Percentiles rank a stretch among this genome's conserved stretches.
phyloP scores from a whole-genome alignment of 1,140 invertebrate species.

The Tetragonula clypearis region DNA sequence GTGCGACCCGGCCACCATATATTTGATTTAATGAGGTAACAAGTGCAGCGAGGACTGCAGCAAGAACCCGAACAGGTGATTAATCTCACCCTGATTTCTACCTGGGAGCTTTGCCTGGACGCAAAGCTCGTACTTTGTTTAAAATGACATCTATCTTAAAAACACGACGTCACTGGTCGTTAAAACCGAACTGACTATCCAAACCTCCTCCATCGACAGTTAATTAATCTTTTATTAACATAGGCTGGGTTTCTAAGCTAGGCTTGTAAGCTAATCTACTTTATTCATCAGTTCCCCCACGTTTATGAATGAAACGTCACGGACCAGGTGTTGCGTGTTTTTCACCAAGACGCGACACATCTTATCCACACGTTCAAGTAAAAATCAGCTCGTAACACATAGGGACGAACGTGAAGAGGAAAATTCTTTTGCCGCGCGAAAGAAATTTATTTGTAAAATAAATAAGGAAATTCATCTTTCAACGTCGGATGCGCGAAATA shows the following conservation, averaged over 20 bases:
- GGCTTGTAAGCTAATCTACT: not conserved
- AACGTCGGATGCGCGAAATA: not conserved
- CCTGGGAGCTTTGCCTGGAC: slow-evolving; percentile 10
- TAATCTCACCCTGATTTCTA: slow-evolving; percentile 42
- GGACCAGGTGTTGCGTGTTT: not conserved
- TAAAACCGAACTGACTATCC: not conserved
- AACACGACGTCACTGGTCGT: not conserved
- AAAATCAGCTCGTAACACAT: not conserved
- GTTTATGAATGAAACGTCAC: not conserved
- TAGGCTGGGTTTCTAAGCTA: too few species aligned
- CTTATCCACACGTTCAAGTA: too few species aligned
- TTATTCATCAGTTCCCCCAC: not conserved
- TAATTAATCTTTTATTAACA: not conserved
- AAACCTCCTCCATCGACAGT: not conserved
- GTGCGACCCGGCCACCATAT: slow-evolving; percentile 18
- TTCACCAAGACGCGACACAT: not conserved
- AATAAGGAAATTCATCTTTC: not conserved
- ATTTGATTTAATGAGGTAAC: slow-evolving; percentile 50
- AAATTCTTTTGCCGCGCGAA: too few species aligned
- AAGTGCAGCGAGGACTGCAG: slow-evolving; percentile 30
- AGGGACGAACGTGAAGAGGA: not conserved
- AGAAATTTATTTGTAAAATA: too few species aligned
- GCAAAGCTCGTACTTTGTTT: slow-evolving; percentile 3
- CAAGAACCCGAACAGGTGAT: slow-evolving; percentile 35
- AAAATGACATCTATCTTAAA: slow-evolving; percentile 27